Evolutionary conservation across 2,888 invertebrate genomes (phyloP), one percentile per base, ranked within the genome.

Genomic region (Saturnia japonica): DNA sequence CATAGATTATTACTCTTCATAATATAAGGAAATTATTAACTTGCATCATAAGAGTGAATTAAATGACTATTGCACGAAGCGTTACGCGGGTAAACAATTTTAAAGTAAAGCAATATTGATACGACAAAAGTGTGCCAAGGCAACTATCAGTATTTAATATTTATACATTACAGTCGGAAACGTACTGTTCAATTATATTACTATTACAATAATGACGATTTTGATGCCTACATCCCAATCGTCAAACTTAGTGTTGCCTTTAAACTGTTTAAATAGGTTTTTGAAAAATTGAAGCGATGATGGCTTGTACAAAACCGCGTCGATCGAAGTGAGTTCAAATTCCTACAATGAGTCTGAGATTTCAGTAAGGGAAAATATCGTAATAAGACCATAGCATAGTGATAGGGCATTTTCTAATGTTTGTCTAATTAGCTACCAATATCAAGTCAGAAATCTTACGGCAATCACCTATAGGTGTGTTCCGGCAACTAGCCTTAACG

Each of bases 61-160:
- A 60, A n/a, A 42, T 67, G 57, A 25, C 43, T 68, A 72, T 77
- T 75, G 76, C 76, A 76, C 74, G 76, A 73, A 73, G 74, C 77
- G 74, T 72, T 77, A 73, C 69, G 74, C 73, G 73, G 69, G 72
- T 74, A 76, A 80, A 80, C 80, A 80, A 78, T 78, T 80, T 76
- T 80, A 81, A 80, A 80, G 77, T 74, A 77, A 75, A 78, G 84
- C 81, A 87, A 86, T 86, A 88, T 85, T 86, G 82, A 86, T 86
- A 86, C 85, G 77, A 85, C 83, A 84, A 82, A 91, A 88, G 87
- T 89, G 77, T 91, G 93, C 88, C 93, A 93, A 93, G 93, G 93
- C 84, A 79, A 88, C 80, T 78, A 82, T 79, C 83, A 82, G 79
- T 82, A 75, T 78, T 34, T 4, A 34, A 82, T n/a, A n/a, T n/a